Base-by-base conservation (phyloP, 2,797 vertebrate genomes). In the Sebastes goodei region DNA sequence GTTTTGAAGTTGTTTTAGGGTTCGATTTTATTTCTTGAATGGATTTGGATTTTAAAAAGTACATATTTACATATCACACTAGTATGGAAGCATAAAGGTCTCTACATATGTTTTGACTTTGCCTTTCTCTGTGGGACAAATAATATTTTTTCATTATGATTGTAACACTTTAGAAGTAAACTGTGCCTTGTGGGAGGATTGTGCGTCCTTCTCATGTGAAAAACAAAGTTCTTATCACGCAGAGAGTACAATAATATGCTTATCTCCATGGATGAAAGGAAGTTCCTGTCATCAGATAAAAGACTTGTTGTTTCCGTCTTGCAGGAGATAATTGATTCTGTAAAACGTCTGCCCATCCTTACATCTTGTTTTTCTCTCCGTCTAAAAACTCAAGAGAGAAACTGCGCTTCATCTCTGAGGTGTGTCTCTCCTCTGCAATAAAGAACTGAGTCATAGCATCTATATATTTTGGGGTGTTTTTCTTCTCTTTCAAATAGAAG, bases 61-160 rank as follows among this genome's bases (percentile, higher is more conserved):
- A 6, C 5, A 20, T n/a, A 20, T 62, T 49, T n/a, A 38, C 21
- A 71, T 9, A 69, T 15, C 27, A 72, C 3, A 46, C 10, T 8
- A 12, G 10, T 33, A 27, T 23, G 7, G 15, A 68, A 20, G 5
- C 1, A 29, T 23, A 23, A 61, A 38, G 15, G 6, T 75, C 42
- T 60, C 0, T n/a, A 7, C 7, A 35, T 46, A 1, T 68, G 15
- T 68, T 90, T 67, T 49, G 17, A 84, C 12, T 57, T 83, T 10
- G 1, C 4, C 32, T 80, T 67, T 65, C 15, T 80, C 59, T 66
- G 33, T 68, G 60, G 63, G 35, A 38, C 21, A 42, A 8, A 30
- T 60, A 20, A 7, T 46, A 27, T 30, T 53, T 46, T 21, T 60
- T 8, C 49, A 53, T 53, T 69, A 53, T 56, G 30, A 35, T 69